phyloP scores from a whole-genome alignment of 53 echinoderm and acorn worm genomes.

The Holothuria leucospilota region DNA sequence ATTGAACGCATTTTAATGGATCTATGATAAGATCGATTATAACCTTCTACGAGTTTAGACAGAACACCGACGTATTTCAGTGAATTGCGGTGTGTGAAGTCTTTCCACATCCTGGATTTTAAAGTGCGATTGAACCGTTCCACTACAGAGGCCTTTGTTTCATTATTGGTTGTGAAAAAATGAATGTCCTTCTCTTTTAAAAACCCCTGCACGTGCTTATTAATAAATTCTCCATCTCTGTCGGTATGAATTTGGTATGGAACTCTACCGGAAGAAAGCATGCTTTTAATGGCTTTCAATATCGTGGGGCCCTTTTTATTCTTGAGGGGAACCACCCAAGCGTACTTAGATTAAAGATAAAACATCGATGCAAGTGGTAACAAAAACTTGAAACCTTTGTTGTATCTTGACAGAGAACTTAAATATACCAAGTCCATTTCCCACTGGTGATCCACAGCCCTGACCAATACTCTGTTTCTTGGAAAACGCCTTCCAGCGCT shows the following conservation, averaged over 20 bases:
- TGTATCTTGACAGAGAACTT: conserved; percentile 31
- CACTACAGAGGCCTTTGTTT: conserved; percentile 47
- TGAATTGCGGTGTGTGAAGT: conserved; percentile 47
- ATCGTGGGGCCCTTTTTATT: conserved; percentile 47
- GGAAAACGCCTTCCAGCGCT: conserved; percentile 42
- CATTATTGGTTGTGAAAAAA: conserved; percentile 62
- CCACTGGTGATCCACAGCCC: conserved; percentile 47
- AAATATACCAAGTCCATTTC: conserved; percentile 67
- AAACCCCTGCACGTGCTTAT: conserved; percentile 38
- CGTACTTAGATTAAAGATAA: conserved; percentile 67
- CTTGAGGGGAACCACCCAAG: conserved; percentile 63
- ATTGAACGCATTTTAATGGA: conserved; percentile 63
- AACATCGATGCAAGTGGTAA: conserved; percentile 72
- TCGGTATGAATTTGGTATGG: too few relatives aligned
- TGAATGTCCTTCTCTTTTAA: conserved; percentile 55
- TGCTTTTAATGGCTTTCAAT: background rate
- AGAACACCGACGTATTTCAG: conserved; percentile 22
- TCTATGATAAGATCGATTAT: conserved; percentile 58
- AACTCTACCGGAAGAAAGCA: background rate
- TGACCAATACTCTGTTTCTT: conserved; percentile 45
- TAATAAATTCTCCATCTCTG: too few relatives aligned
- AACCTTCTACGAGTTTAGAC: conserved; percentile 33
- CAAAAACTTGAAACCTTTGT: conserved; percentile 51
- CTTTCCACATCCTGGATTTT: conserved; percentile 48
- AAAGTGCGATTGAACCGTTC: too few relatives aligned